Evolutionary conservation across 2,888 invertebrate genomes (phyloP).

Genomic region (Formica aserva): DNA sequence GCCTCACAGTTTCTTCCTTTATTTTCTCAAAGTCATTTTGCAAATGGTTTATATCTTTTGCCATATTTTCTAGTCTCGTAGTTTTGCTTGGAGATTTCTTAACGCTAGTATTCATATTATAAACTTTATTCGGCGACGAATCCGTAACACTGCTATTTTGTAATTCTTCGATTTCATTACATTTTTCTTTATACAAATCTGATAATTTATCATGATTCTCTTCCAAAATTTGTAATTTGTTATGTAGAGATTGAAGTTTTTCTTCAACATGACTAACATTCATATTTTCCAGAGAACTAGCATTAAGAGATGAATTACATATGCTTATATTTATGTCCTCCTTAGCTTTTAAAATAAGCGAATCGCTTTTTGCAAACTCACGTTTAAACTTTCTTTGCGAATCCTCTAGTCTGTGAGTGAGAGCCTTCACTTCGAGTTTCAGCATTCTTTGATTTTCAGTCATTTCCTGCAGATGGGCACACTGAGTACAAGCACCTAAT

Average conservation of each 20-base stretch:
- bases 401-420: slow-evolving; percentile 75
- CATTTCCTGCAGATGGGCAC: slow-evolving; percentile 75
- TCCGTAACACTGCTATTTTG: slow-evolving; percentile 55
- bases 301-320: slow-evolving; percentile 72
- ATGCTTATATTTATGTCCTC: slow-evolving; percentile 74
- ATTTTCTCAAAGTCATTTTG: slow-evolving; percentile 57
- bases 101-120: slow-evolving; percentile 14
- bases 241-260: slow-evolving; percentile 74
- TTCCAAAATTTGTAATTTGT: slow-evolving; percentile 76
- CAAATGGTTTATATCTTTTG: slow-evolving; percentile 72
- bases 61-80: slow-evolving; percentile 73
- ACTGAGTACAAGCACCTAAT: slow-evolving; percentile 76
- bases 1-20: slow-evolving; percentile 41
- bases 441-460: slow-evolving; percentile 75
- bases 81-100: slow-evolving; percentile 49
- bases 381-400: slow-evolving; percentile 78
- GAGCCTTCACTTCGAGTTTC: slow-evolving; percentile 75
- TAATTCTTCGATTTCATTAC: slow-evolving; percentile 77
- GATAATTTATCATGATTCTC: slow-evolving; percentile 75
- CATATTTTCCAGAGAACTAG: slow-evolving; percentile 71
- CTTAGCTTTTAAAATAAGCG: slow-evolving; percentile 75
- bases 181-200: slow-evolving; percentile 76
- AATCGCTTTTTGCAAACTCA: slow-evolving; percentile 75
- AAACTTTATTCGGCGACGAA: neutral
- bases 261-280: slow-evolving; percentile 79